These are phyloP conservation scores for Virgularia gustaviana DNA, from an alignment of 92 coral and sea anemone genomes.

Conservation along the genomic window DNA sequence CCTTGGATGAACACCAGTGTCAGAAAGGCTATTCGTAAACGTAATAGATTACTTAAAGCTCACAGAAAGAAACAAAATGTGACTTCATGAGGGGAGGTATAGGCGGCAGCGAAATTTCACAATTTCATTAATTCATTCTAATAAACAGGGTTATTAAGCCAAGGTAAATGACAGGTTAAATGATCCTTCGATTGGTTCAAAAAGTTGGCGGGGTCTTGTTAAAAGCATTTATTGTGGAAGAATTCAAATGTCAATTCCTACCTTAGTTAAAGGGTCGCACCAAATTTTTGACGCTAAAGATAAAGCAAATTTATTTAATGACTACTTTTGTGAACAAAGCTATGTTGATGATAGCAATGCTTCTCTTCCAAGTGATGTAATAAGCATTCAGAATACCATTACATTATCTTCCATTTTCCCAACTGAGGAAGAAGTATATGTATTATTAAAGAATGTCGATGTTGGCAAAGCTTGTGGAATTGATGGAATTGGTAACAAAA, in stretches of 20 bases:
- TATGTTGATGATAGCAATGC: constrained; percentile 9
- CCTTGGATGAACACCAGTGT: constrained; percentile 52
- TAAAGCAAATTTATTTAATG: constrained; percentile 51
- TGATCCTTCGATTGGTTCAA: constrained; percentile 40
- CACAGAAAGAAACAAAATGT: constrained; percentile 26
- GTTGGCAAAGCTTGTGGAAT: constrained; percentile 1
- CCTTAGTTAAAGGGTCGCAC: constrained; percentile 36
- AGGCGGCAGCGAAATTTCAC: constrained; percentile 47
- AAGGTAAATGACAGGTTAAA: constrained; percentile 37
- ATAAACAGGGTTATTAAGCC: constrained; percentile 25
- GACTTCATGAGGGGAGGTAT: constrained; percentile 35
- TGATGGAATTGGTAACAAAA: constrained; percentile 3
- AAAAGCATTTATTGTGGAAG: constrained; percentile 40
- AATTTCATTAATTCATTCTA: constrained; percentile 35
- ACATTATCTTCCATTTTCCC: constrained; percentile 32
- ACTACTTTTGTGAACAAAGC: constrained; percentile 46
- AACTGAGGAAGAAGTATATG: background rate
- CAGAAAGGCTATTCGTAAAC: constrained; percentile 52
- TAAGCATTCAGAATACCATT: constrained; percentile 7
- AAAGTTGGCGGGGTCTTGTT: constrained; percentile 53
- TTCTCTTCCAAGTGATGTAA: constrained; percentile 30
- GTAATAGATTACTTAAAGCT: constrained; percentile 49
- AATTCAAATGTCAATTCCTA: constrained; percentile 45
- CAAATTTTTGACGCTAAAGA: constrained; percentile 44
- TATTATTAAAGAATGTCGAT: background rate